These are phyloP conservation scores for Hemitrygon akajei DNA, from an alignment of 2,797 vertebrate species.

Conservation along the genomic window DNA sequence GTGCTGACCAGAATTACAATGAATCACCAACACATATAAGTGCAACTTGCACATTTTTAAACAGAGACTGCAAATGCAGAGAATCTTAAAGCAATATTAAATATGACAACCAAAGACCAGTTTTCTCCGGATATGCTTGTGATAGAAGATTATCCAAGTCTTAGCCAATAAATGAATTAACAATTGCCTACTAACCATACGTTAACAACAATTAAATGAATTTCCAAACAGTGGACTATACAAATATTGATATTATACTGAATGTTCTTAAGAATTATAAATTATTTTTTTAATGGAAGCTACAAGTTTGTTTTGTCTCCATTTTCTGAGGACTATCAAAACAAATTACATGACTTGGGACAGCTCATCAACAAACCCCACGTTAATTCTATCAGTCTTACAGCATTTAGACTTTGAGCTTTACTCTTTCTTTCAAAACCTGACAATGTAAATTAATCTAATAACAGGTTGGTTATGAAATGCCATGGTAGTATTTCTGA, in stretches of 20 bases:
- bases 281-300: neutral
- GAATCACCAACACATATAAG: neutral
- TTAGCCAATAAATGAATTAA: neutral
- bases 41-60: neutral
- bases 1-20: neutral
- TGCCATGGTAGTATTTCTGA: neutral
- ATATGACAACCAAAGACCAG: no score
- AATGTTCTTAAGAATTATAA: neutral
- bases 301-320: neutral
- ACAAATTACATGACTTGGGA: neutral
- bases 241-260: neutral
- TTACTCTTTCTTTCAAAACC: neutral
- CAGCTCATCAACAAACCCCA: neutral
- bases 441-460: neutral
- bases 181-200: neutral
- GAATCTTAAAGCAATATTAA: neutral
- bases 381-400: neutral
- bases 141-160: neutral
- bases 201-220: neutral
- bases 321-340: neutral
- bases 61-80: neutral
- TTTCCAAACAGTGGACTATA: neutral
- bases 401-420: slow-evolving; percentile 5
- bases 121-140: neutral
- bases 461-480: slow-evolving; percentile 10